These are phyloP conservation scores for Philotrypesis tridentata DNA, from an alignment of 1,140 invertebrate species.

Conservation along the genomic window DNA sequence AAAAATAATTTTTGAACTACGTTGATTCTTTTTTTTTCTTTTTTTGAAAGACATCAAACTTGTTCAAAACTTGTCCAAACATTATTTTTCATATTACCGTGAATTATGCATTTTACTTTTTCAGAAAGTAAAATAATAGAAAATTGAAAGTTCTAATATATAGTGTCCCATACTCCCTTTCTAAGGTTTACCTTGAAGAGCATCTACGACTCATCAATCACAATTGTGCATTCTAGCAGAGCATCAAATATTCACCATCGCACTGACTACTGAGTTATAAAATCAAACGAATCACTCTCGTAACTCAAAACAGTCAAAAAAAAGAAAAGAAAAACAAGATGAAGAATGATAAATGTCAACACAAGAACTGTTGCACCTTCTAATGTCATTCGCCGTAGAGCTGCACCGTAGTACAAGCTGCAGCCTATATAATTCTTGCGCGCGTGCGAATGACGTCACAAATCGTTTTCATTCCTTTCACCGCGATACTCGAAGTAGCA, in stretches of 20 bases:
- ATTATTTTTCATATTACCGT: background rate
- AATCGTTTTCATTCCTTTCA: conserved; percentile 59
- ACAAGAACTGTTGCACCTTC: background rate
- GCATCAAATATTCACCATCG: background rate
- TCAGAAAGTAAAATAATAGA: background rate
- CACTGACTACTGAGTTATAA: background rate
- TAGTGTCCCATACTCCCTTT: background rate
- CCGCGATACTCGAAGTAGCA: conserved; percentile 33
- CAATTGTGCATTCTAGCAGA: background rate
- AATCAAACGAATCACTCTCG: background rate
- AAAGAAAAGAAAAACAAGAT: background rate
- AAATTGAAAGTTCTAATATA: background rate
- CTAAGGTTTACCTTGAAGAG: background rate
- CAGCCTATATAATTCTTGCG: conserved; percentile 4
- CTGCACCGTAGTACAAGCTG: conserved; percentile 38
- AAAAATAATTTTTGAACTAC: background rate
- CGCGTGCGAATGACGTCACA: conserved; percentile 52
- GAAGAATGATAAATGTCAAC: background rate
- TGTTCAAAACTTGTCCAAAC: background rate
- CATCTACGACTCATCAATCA: background rate
- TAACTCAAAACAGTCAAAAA: background rate
- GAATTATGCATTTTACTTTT: background rate
- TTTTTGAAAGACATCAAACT: background rate
- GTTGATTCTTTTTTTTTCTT: too few species aligned
- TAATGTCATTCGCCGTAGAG: conserved; percentile 39